Evolutionary conservation across 1,140 invertebrate species (phyloP), one percentile per base, ranked within the genome.

Genomic region (Sitophilus oryzae): DNA sequence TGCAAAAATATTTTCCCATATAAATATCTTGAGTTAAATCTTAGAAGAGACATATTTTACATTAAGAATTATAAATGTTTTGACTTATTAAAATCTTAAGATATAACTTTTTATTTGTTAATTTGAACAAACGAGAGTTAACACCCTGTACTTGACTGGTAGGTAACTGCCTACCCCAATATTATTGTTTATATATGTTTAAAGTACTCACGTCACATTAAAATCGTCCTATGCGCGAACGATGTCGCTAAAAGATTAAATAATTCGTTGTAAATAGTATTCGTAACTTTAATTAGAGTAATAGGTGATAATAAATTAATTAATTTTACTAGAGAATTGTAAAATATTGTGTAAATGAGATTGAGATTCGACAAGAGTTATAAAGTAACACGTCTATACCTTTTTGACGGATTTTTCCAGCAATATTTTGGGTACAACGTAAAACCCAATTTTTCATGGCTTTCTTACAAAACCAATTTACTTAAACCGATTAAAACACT

Each of bases 291-390:
- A 37, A 35, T 40, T 41, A 50, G 19, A 30, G 5, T 30, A 30
- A 35, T 22, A 48, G 1, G n/a, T 48, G 15, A 37, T n/a, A 11
- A 30, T 30, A 30, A 14, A 50, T 50, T 21, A 15, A 19, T 2
- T 25, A 50, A 41, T 41, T 35, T 19, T 8, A 41, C 14, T 30
- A 30, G 23, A 5, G 34, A 46, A 14, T 46, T 50, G 48, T 50
- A 50, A 50, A 21, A 50, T 50, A 50, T 30, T 1, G 11, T 40
- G 47, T 50, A 50, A 40, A 50, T 50, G 47, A 36, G 45, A 36
- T 48, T 48, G 25, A 30, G 11, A n/a, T n/a, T 30, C 5, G 25
- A 30, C 25, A 30, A n/a, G n/a, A n/a, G n/a, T 30, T 30, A 30
- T 30, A 6, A 30, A 6, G 11, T 30, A 30, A 30, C 11, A 30